Evolutionary conservation across 2,797 vertebrate genomes (phyloP), one percentile per base, ranked within the genome.

Genomic region (Margarornis squamiger): DNA sequence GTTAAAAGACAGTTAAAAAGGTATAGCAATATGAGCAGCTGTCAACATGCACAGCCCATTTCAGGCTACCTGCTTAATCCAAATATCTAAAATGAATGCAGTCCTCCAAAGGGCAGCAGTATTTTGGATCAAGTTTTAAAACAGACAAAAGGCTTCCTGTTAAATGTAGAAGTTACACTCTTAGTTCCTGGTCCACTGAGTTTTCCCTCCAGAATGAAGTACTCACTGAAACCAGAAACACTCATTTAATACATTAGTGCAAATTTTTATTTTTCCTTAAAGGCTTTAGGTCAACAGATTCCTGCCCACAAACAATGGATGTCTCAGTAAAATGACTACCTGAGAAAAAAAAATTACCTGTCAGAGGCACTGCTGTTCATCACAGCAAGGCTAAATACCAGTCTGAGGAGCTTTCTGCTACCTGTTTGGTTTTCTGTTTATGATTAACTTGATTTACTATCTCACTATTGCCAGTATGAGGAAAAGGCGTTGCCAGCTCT

Each of bases 361-460:
- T n/a, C 32, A 85, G 43, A 87, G 34, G 27, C 43, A 17, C 12
- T 48, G 66, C 39, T 63, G 23, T 57, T 86, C 36, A 71, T 41
- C 7, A 22, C 41, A 79, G 36, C 32, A 90, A n/a, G 13, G 46
- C 29, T 76, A 82, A 87, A 49, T 49, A 94, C 7, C 18, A 79
- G 45, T 24, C 77, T 26, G 27, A 32, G 67, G 41, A 91, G 65
- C 12, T 54, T 79, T 74, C 34, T 74, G 21, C 30, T 24, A 26
- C 41, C 59, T 83, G n/a, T 51, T 75, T 79, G 30, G 2, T 0
- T 17, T 87, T 88, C 32, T 43, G 43, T 67, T 92, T 46, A 72
- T 66, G 59, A 83, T 90, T 92, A 88, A 88, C 80, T 74, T 74
- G 55, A 71, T 71, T 78, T 72, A 66, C 8, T 62, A 52, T 46